These are phyloP conservation scores for Semnornis frantzii DNA, from an alignment of 2,113 vertebrate genomes.

Conservation along the genomic window DNA sequence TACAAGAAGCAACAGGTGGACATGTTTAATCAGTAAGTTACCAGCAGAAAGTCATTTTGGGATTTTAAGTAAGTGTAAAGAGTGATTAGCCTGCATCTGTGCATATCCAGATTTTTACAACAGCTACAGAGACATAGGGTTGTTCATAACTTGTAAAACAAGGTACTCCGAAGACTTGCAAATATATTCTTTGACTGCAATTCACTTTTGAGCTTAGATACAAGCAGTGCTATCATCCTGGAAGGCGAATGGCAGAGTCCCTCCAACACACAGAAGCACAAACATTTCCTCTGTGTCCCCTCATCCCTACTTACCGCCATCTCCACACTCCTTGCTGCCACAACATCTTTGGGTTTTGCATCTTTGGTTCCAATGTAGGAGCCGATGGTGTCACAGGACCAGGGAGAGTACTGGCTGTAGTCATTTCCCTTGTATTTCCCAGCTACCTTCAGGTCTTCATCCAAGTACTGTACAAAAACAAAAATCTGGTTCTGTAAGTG, in stretches of 20 bases:
- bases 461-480: constrained; percentile 84
- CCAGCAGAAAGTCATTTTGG: background rate
- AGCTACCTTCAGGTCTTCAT: constrained; percentile 89
- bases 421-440: constrained; percentile 91
- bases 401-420: constrained; percentile 98
- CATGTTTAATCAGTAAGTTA: background rate
- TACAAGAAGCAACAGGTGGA: background rate
- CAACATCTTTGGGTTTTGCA: constrained; percentile 94
- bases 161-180: background rate
- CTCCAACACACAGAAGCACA: background rate
- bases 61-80: background rate
- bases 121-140: background rate
- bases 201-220: background rate
- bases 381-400: constrained; percentile 98
- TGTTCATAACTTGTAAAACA: background rate
- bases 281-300: background rate
- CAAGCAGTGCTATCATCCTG: background rate
- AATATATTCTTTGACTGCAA: background rate
- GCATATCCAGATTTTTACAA: background rate
- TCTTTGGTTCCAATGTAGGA: constrained; percentile 99
- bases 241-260: background rate
- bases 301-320: constrained; percentile 86
- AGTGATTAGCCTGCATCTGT: background rate
- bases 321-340: constrained; percentile 86
- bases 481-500: constrained; percentile 57